phyloP scores from a whole-genome alignment of 2,888 invertebrate species.

The Lasioglossum lativentre region DNA sequence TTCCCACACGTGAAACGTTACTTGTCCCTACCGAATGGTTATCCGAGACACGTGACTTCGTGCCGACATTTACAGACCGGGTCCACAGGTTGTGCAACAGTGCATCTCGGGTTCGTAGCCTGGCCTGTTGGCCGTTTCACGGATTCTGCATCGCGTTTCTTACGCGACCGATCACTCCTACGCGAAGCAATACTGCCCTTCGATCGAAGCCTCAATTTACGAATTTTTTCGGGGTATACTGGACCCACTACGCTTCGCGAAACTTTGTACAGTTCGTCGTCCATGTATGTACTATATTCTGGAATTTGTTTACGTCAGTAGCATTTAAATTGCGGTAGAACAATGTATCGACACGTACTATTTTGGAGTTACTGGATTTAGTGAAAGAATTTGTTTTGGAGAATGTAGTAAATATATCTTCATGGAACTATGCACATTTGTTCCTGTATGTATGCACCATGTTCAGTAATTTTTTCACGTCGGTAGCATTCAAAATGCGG shows the following conservation, averaged over 20 bases:
- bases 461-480: not conserved
- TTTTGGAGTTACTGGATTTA: accelerated
- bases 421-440: not conserved
- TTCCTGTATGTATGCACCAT: not conserved
- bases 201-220: no score
- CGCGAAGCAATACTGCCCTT: not conserved
- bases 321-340: not conserved
- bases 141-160: not conserved
- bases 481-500: not conserved
- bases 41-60: conserved; percentile 15
- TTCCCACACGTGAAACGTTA: conserved; percentile 19
- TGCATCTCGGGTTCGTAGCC: not conserved
- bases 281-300: not conserved
- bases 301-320: not conserved
- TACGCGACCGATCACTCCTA: not conserved
- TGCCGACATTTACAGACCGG: conserved; percentile 10
- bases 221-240: not conserved
- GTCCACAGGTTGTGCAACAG: conserved; percentile 20
- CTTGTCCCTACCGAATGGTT: conserved; percentile 16
- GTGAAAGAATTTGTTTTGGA: not conserved
- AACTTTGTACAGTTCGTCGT: not conserved
- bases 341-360: not conserved
- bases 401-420: not conserved
- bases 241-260: not conserved
- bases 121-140: not conserved